Evolutionary conservation across 2,797 vertebrate species (phyloP), one percentile per base, ranked within the genome.

Genomic region (Astyanax mexicanus): DNA sequence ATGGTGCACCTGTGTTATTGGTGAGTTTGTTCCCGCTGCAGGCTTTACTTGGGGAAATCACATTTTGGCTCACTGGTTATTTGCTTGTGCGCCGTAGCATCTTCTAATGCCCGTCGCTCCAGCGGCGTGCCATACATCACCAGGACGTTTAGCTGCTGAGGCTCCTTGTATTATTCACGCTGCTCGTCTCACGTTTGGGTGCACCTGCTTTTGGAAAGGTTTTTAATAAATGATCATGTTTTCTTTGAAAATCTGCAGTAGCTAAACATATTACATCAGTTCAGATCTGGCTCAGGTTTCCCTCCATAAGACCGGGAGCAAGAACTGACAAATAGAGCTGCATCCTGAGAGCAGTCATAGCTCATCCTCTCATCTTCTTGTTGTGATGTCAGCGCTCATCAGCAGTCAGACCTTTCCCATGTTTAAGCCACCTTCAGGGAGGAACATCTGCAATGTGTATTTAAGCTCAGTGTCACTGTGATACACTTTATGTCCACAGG

Each of bases 11-110:
- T 62, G 44, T 55, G 58, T 44, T 32, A 40, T 38, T 3, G 6
- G 58, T 45, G 21, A 66, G 29, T 45, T 71, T 23, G 8, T 10
- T 42, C 29, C 67, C 40, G 21, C 75, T 64, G 10, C 40, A 77
- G 67, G 66, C 57, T 60, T 61, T n/a, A 40, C 54, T 76, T 27
- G 4, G 55, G 32, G 42, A 21, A 69, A 23, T 49, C 45, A 47
- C 37, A 29, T 62, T 42, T 69, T 32, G 45, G 21, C 74, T 54
- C 47, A 44, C 12, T 40, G 32, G 25, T 44, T 69, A 62, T 65
- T 32, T 77, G 58, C 49, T 69, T 62, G 66, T 21, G 15, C 52
- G 68, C 4, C 15, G 25, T 62, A 45, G 58, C 47, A 40, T 76
- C 54, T 25, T 15, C 2, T 54, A 52, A 44, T 52, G 55, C 37